Evolutionary conservation across 2,797 vertebrate genomes (phyloP).

Genomic region (Neoniphon sammara): DNA sequence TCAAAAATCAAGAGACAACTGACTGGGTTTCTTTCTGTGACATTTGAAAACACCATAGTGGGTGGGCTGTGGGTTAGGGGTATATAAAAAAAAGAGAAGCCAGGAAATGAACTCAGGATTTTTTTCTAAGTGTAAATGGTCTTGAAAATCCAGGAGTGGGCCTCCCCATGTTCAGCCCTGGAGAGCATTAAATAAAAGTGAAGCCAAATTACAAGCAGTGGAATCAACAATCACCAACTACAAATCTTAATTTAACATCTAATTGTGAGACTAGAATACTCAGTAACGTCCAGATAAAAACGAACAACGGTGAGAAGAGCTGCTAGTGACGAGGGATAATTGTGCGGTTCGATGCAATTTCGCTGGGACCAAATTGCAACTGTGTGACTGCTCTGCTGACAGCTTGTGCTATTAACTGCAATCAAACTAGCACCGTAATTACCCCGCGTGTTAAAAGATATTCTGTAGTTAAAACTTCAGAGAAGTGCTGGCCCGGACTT

Average conservation of each 20-base stretch:
- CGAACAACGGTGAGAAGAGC: constrained; percentile 38
- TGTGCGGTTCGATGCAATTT: constrained; percentile 63
- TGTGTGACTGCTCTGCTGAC: constrained; percentile 63
- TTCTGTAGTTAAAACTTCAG: constrained; percentile 69
- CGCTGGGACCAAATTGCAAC: constrained; percentile 64
- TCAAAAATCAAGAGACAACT: constrained; percentile 39
- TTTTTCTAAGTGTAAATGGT: constrained; percentile 18
- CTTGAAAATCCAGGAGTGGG: constrained; percentile 32
- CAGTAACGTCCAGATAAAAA: constrained; percentile 24
- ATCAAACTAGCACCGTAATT: constrained; percentile 74
- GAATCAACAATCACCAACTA: constrained; percentile 23
- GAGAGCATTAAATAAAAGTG: constrained; percentile 8
- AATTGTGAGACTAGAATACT: constrained; percentile 15
- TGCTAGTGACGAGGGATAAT: constrained; percentile 61
- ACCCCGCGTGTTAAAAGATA: constrained; percentile 68
- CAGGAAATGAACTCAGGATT: constrained; percentile 61
- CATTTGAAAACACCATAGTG: constrained; percentile 55
- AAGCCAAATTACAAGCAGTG: not conserved
- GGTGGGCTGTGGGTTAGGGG: constrained; percentile 72
- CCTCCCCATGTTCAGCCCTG: not conserved
- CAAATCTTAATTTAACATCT: constrained; percentile 19
- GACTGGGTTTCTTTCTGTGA: constrained; percentile 29
- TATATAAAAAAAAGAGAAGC: not conserved
- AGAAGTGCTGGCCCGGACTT: constrained; percentile 41
- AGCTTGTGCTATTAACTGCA: constrained; percentile 70